These are phyloP conservation scores for Dugesia japonica DNA, from an alignment of 2,888 invertebrate genomes.

Conservation along the genomic window DNA sequence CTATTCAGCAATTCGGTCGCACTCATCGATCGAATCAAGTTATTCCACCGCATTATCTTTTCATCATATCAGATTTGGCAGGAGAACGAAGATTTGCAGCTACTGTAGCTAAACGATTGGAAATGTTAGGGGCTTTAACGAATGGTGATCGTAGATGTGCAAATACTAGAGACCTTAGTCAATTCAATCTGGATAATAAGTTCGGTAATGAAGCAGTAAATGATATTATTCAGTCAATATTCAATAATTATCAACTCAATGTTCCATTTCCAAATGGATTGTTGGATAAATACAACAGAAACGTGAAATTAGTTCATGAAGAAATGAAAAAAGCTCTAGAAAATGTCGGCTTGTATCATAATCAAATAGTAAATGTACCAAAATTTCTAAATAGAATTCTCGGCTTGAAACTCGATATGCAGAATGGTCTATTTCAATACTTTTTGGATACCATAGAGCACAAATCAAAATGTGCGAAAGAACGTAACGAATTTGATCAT, in stretches of 20 bases:
- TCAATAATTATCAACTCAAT: not conserved
- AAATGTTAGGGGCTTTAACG: slow-evolving; percentile 84
- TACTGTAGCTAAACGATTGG: slow-evolving; percentile 82
- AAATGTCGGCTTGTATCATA: not conserved
- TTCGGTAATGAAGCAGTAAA: slow-evolving; percentile 36
- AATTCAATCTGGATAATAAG: slow-evolving; percentile 96
- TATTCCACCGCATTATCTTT: slow-evolving; percentile 82
- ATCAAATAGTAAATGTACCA: slow-evolving; percentile 56
- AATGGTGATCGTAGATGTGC: slow-evolving; percentile 95
- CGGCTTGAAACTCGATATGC: slow-evolving; percentile 87
- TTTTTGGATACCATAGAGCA: slow-evolving; percentile 84
- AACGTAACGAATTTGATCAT: slow-evolving; percentile 82
- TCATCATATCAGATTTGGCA: slow-evolving; percentile 90
- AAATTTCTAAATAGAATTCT: slow-evolving; percentile 89
- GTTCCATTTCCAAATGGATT: not conserved
- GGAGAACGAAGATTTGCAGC: slow-evolving; percentile 91
- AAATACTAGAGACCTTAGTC: slow-evolving; percentile 81
- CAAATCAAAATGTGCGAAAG: slow-evolving; percentile 76
- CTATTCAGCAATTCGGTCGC: slow-evolving; percentile 46
- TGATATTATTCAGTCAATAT: slow-evolving; percentile 32
- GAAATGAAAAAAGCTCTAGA: too few species aligned
- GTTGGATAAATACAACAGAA: not conserved
- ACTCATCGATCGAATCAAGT: slow-evolving; percentile 46
- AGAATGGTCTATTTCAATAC: slow-evolving; percentile 87
- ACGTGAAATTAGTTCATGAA: not conserved